These are phyloP conservation scores for Phrynocephalus versicolor DNA, from an alignment of 2,113 vertebrate species.

Conservation along the genomic window DNA sequence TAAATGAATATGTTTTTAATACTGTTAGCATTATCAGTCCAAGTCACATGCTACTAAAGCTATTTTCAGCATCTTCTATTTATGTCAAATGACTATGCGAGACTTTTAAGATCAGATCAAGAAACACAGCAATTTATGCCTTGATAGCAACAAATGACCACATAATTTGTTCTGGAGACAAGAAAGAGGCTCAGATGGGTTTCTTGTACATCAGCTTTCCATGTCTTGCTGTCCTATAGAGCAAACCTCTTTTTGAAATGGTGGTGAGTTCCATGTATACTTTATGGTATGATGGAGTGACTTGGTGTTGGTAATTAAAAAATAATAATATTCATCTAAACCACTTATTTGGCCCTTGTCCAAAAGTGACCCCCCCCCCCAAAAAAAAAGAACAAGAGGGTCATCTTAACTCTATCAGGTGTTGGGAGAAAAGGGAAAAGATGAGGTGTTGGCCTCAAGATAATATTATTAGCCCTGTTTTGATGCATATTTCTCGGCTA, in stretches of 20 bases:
- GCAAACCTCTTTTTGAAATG: not conserved
- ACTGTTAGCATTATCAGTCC: not conserved
- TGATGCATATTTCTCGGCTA: no score
- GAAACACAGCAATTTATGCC: constrained; percentile 8
- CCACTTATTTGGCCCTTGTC: not conserved
- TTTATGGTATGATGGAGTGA: not conserved
- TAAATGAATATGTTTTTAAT: not conserved
- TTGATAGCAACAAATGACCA: not conserved
- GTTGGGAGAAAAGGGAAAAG: no score
- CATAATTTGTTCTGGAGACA: not conserved
- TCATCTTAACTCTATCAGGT: no score
- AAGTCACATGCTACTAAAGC: constrained; percentile 8
- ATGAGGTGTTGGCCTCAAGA: no score
- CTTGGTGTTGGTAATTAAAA: not conserved
- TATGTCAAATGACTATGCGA: constrained; percentile 5
- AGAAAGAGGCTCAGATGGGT: not conserved
- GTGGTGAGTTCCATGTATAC: not conserved
- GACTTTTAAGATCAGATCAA: constrained; percentile 40
- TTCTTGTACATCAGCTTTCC: not conserved
- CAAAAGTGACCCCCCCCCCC: not conserved
- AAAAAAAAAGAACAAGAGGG: no score
- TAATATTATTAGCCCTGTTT: no score
- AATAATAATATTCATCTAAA: not conserved
- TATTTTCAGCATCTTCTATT: constrained; percentile 40
- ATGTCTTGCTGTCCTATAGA: not conserved